Evolutionary conservation across 1,140 invertebrate species (phyloP).

Genomic region (Rhopalosiphum maidis): DNA sequence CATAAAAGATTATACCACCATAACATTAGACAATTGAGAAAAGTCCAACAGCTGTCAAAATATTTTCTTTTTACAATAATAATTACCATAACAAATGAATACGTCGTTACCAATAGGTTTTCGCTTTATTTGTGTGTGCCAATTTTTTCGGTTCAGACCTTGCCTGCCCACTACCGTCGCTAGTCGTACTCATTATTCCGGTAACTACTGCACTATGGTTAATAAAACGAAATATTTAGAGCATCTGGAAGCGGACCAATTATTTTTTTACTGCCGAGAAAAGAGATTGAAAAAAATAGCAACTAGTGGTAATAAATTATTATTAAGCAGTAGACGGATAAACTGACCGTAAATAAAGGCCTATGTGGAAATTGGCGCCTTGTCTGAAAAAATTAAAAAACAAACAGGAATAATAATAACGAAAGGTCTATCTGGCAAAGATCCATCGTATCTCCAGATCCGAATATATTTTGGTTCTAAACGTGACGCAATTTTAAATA

Average conservation of each 20-base stretch:
- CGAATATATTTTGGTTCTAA: slow-evolving; percentile 36
- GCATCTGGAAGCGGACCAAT: slow-evolving; percentile 38
- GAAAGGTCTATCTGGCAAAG: slow-evolving; percentile 37
- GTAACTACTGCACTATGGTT: background rate
- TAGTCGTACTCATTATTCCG: slow-evolving; percentile 10
- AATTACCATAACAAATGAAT: background rate
- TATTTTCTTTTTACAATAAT: background rate
- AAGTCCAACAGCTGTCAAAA: slow-evolving; percentile 25
- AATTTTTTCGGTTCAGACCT: background rate
- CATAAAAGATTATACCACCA: background rate
- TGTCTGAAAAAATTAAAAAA: slow-evolving; percentile 40
- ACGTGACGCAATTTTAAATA: slow-evolving; percentile 31
- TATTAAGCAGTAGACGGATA: slow-evolving; percentile 46
- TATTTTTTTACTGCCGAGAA: background rate
- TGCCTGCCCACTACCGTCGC: background rate
- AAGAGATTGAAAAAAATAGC: slow-evolving; percentile 14
- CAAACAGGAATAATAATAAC: slow-evolving; percentile 24
- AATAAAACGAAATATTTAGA: slow-evolving; percentile 41
- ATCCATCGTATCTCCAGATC: slow-evolving; percentile 41
- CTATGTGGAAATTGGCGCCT: slow-evolving; percentile 37
- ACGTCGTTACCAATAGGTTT: background rate
- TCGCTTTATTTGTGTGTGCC: background rate
- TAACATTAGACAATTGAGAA: background rate
- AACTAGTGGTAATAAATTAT: slow-evolving; percentile 56
- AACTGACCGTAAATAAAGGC: slow-evolving; percentile 44